Evolutionary conservation across 2,113 vertebrate species (phyloP).

Genomic region (Raja brachyura): DNA sequence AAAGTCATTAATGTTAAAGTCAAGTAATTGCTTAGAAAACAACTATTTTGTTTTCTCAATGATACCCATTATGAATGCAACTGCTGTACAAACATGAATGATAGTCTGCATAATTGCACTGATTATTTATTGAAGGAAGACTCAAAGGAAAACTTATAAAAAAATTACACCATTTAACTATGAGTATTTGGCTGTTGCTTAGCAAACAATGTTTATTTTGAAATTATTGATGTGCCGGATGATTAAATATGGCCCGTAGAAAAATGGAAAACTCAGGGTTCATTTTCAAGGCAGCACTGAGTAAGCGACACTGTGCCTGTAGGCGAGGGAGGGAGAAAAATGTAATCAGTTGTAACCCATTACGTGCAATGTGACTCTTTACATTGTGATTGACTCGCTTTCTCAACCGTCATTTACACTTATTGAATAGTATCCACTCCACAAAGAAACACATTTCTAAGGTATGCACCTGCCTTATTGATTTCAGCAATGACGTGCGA

Average conservation of each 20-base stretch:
- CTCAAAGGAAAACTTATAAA: neutral
- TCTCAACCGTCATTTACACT: neutral
- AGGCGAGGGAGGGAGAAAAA: constrained; percentile 4
- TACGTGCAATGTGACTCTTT: neutral
- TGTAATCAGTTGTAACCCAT: neutral
- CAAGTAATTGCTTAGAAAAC: neutral
- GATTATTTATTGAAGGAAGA: neutral
- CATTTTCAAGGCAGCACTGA: neutral
- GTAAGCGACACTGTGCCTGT: neutral
- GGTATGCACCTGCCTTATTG: neutral
- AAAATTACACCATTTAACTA: neutral
- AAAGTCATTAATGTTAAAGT: neutral
- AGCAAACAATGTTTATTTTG: neutral
- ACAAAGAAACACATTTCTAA: neutral
- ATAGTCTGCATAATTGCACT: neutral
- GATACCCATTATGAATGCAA: neutral
- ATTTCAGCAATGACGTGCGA: neutral
- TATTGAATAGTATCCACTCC: constrained; percentile 11
- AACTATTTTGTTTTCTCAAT: neutral
- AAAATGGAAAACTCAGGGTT: neutral
- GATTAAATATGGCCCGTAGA: neutral
- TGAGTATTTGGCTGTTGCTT: neutral
- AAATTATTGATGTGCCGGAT: neutral
- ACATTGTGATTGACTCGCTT: neutral
- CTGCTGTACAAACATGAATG: neutral